These are phyloP conservation scores for Neodiprion fabricii DNA, from an alignment of 1,140 invertebrate genomes.

Conservation along the genomic window DNA sequence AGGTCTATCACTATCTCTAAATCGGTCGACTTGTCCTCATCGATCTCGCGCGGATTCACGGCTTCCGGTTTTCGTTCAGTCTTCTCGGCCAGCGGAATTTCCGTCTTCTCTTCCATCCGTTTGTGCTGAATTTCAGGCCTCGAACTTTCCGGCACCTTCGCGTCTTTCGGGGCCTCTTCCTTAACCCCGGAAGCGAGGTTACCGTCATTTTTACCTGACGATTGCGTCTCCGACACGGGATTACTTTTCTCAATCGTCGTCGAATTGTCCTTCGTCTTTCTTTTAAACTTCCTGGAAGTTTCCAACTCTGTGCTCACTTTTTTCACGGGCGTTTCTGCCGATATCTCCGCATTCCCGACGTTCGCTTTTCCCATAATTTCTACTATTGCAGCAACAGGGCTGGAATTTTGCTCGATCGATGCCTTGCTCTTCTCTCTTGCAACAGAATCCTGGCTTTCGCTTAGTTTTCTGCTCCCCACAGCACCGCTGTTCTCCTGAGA, in stretches of 20 bases:
- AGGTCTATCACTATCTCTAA: constrained; percentile 57
- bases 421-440: background rate
- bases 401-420: background rate
- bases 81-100: background rate
- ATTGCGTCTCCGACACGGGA: background rate
- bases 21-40: constrained; percentile 35
- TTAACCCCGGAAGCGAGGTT: background rate
- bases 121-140: background rate
- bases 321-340: background rate
- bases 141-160: too few species aligned
- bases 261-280: too few species aligned
- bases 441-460: background rate
- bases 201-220: background rate
- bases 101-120: background rate
- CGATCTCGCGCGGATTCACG: background rate
- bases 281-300: too few species aligned
- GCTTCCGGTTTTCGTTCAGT: background rate
- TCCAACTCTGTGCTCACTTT: background rate
- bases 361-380: background rate
- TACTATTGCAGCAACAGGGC: too few species aligned
- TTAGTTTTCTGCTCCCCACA: background rate
- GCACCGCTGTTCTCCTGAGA: background rate
- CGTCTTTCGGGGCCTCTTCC: background rate
- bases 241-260: background rate
- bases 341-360: background rate